phyloP scores from a whole-genome alignment of 2,797 vertebrate species.

The Ataeniobius toweri region DNA sequence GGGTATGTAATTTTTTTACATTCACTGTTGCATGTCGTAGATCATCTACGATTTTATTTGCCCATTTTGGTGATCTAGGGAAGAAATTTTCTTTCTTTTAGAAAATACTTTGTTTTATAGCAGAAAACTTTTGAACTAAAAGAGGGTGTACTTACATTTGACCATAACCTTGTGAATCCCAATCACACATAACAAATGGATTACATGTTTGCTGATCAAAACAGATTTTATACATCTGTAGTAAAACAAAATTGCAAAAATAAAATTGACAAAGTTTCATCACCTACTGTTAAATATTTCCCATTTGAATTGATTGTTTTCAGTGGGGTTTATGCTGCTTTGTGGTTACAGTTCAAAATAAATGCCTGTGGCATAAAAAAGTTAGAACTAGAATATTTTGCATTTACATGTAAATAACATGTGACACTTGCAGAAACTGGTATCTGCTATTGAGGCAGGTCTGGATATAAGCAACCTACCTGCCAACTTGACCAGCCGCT shows the following conservation, averaged over 20 bases:
- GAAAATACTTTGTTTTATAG: too few relatives aligned
- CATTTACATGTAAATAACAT: not conserved
- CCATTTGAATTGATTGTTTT: not conserved
- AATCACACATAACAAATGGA: not conserved
- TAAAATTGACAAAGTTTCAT: not conserved
- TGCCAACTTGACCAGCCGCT: constrained; percentile 80
- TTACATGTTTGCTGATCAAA: not conserved
- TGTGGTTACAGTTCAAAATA: not conserved
- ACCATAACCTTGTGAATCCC: too few relatives aligned
- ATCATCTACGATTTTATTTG: too few relatives aligned
- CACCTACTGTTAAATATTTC: not conserved
- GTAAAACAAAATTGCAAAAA: not conserved
- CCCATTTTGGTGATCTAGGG: too few relatives aligned
- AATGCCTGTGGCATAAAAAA: not conserved
- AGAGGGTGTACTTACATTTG: too few relatives aligned
- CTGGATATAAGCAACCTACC: constrained; percentile 79
- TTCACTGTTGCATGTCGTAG: too few relatives aligned
- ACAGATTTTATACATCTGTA: not conserved
- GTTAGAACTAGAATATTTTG: not conserved
- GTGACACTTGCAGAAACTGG: constrained; percentile 76
- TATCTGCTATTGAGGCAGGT: constrained; percentile 82
- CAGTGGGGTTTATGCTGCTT: not conserved
- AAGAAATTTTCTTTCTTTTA: too few relatives aligned
- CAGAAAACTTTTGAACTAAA: too few relatives aligned
- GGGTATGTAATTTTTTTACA: too few relatives aligned